Evolutionary conservation across 2,797 vertebrate species (phyloP).

Genomic region (Xenopus petersii): DNA sequence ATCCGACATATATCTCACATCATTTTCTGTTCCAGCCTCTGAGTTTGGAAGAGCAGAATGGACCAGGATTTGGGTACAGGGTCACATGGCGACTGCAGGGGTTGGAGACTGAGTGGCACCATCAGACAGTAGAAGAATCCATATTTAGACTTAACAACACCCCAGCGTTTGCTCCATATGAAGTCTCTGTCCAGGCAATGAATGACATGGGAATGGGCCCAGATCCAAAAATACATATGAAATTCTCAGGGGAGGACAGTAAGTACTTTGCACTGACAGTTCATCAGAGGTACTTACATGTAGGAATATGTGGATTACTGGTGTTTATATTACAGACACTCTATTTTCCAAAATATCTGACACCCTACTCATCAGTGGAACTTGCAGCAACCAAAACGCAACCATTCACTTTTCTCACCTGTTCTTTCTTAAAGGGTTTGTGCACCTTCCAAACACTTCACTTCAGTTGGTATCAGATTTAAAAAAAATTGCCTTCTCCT

Average conservation of each 20-base stretch:
- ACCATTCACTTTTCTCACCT: no score
- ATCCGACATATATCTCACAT: not conserved
- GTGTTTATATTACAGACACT: no score
- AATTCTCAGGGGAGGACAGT: slow-evolving; percentile 94
- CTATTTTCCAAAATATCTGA: no score
- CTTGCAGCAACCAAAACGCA: no score
- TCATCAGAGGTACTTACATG: no score
- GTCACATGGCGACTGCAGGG: slow-evolving; percentile 83
- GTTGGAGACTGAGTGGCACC: slow-evolving; percentile 75
- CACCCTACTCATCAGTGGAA: no score
- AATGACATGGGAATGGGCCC: slow-evolving; percentile 85
- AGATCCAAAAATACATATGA: slow-evolving; percentile 74
- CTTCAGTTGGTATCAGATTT: no score
- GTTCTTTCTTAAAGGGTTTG: no score
- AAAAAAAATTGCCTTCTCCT: no score
- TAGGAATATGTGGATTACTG: no score
- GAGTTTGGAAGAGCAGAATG: slow-evolving; percentile 81
- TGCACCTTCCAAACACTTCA: no score
- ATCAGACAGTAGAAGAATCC: slow-evolving; percentile 82
- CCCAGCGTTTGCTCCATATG: slow-evolving; percentile 86
- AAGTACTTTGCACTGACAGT: slow-evolving; percentile 58
- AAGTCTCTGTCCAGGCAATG: slow-evolving; percentile 86
- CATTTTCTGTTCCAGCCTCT: slow-evolving; percentile 70
- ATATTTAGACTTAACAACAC: slow-evolving; percentile 81
- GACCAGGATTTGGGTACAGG: slow-evolving; percentile 88